Base-by-base conservation (phyloP, 1,140 invertebrate species). In the Diorhabda carinulata region DNA sequence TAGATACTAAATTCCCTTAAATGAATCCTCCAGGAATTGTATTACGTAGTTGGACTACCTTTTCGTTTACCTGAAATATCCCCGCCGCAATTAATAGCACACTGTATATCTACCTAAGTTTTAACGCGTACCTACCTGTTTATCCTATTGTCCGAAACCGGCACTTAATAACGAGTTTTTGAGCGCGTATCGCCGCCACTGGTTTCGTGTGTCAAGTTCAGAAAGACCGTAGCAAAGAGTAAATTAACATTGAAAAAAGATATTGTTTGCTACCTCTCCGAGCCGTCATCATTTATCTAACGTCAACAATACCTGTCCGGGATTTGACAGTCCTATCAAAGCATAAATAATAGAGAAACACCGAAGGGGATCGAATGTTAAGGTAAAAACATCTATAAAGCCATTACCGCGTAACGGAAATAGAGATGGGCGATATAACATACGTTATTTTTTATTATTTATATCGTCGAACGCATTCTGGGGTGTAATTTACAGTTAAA, bases 291-390 rank as follows among this genome's bases (percentile, higher is more conserved):
- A 84, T 84, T 84, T 84, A 85, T 85, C 82, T 83, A 81, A 75
- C 76, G 75, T 76, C 74, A 78, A 84, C 83, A 84, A 84, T 84
- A 81, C 81, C 78, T 80, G 79, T 78, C 79, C 70, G 81, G 80
- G 78, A 83, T 84, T 84, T 84, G 82, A 84, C 83, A 84, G 83
- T 84, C 84, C 83, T 84, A 84, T 84, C 83, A 84, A 81, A 79
- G 78, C 79, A 83, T 77, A 67, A 79, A 79, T 73, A 78, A 79
- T 78, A 66, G 76, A 70, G 65, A 58, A 67, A 57, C 44, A 52
- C 52, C 9, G 59, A 57, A 66, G 66, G 66, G 60, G 41, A 52
- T 61, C 58, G 5, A 8, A 61, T 62, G 45, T 68, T 25, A 47
- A 56, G 66, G 45, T 58, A 45, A 62, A 68, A 61, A 68, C 58